Conservation (phyloP, 1,140 invertebrate genomes). For the Hyphantria cunea region DNA sequence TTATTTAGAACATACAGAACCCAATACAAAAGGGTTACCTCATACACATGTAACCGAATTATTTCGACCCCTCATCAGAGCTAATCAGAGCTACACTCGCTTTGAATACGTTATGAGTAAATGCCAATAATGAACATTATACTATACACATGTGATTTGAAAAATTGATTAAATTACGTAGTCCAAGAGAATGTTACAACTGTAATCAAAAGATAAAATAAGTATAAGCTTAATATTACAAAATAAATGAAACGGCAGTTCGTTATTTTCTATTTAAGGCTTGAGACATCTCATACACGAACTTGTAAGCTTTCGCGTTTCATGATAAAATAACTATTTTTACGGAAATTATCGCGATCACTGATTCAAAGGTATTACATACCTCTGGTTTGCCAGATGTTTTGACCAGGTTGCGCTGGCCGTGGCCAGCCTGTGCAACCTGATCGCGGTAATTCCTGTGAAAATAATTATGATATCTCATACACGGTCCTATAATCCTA, state of each 20-base stretch:
- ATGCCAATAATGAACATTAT: constrained; percentile 21
- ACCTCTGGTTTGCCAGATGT: too few relatives aligned
- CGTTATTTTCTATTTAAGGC: neutral
- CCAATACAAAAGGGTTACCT: constrained; percentile 25
- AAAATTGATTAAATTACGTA: constrained; percentile 13
- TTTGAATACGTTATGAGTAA: constrained; percentile 44
- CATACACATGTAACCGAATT: constrained; percentile 47
- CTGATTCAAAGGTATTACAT: too few relatives aligned
- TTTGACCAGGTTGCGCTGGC: too few relatives aligned
- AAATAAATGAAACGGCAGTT: neutral
- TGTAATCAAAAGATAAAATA: neutral
- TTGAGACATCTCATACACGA: too few relatives aligned
- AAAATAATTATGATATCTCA: too few relatives aligned
- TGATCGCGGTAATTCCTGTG: too few relatives aligned
- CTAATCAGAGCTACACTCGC: constrained; percentile 53
- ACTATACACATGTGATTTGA: constrained; percentile 1
- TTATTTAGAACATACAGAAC: constrained; percentile 34
- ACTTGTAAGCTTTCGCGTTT: too few relatives aligned
- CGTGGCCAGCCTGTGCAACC: too few relatives aligned
- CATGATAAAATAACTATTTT: too few relatives aligned
- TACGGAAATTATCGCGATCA: too few relatives aligned
- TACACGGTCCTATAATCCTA: too few relatives aligned
- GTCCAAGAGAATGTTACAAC: too few relatives aligned
- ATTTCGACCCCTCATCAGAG: constrained; percentile 50
- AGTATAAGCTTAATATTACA: neutral